Base-by-base conservation (phyloP, 2,888 invertebrate species). In the Lasioglossum marginatum region DNA sequence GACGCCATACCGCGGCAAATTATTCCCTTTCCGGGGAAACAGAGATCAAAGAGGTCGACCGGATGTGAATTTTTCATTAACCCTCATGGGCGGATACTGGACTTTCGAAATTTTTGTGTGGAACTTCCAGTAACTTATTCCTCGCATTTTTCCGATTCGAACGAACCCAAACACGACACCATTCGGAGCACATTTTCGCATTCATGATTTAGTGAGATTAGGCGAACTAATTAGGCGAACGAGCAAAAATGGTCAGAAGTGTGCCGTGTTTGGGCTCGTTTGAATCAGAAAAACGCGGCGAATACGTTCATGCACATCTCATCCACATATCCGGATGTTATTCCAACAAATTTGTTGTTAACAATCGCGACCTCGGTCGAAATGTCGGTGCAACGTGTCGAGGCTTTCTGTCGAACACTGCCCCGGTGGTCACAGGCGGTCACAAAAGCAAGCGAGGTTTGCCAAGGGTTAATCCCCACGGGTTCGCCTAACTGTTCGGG, bases 391-490 rank as follows among this genome's bases (percentile, higher is more conserved):
- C 23, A 8, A 23, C 0, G 3, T 6, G 6, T 57, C 8, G 12
- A 12, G 4, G 12, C n/a, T 40, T 12, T 57, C 10, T 57, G 10
- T 10, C 52, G 52, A 57, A 57, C 57, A 23, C 6, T 8, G 52
- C 2, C 8, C 52, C 52, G 52, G 23, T 23, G 52, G 23, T 23
- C 23, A 6, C 23, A 52, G 52, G 8, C 52, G 23, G 52, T 52
- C 3, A 8, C 23, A 52, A 10, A 10, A 52, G 8, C 52, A 2
- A 23, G 52, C 48, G 5, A 3, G n/a, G 10, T 57, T 57, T 57
- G 57, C 19, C 23, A 23, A 57, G 57, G 88, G 83, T 91, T 86
- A 78, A 91, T 87, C 88, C 79, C 66, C 85, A 12, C 83, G 88
- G 16, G 86, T 88, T 90, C 81, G 75, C 72, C 83, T 84, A 73